These are phyloP conservation scores for Metellina segmentata DNA, from an alignment of 2,888 invertebrate species.

Conservation along the genomic window DNA sequence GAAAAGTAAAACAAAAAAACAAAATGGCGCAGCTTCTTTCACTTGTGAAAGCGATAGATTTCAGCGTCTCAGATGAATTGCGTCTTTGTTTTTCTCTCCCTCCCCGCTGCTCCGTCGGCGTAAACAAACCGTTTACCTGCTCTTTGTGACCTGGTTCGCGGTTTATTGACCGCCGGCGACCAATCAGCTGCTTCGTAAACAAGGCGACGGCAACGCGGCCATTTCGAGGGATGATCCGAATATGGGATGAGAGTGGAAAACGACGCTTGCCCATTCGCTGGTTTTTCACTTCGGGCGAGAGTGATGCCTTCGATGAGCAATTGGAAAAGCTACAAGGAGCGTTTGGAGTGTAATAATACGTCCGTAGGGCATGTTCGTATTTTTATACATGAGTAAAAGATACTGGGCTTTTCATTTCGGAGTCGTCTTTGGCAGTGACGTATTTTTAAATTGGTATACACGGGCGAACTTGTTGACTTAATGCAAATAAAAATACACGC, in stretches of 20 bases:
- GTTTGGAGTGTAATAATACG: too few species aligned
- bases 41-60: conserved; percentile 18
- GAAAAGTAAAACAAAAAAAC: neutral
- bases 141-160: conserved; percentile 47
- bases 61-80: conserved; percentile 29
- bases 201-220: neutral
- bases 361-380: too few species aligned
- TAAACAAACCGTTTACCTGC: conserved; percentile 58
- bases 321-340: too few species aligned
- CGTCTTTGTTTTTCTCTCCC: conserved; percentile 47
- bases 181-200: conserved; percentile 36
- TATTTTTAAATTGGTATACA: too few species aligned
- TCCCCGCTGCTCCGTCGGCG: neutral
- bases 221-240: neutral
- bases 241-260: neutral
- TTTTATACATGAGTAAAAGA: too few species aligned
- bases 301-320: too few species aligned
- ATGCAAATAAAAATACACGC: too few species aligned
- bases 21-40: neutral
- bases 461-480: too few species aligned
- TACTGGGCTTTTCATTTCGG: too few species aligned
- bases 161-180: conserved; percentile 61
- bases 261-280: too few species aligned
- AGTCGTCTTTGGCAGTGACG: too few species aligned
- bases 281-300: too few species aligned